Percentiles rank a stretch among this genome's conserved stretches.
Conservation (phyloP, 2,113 vertebrate species). For the Panurus biarmicus region DNA sequence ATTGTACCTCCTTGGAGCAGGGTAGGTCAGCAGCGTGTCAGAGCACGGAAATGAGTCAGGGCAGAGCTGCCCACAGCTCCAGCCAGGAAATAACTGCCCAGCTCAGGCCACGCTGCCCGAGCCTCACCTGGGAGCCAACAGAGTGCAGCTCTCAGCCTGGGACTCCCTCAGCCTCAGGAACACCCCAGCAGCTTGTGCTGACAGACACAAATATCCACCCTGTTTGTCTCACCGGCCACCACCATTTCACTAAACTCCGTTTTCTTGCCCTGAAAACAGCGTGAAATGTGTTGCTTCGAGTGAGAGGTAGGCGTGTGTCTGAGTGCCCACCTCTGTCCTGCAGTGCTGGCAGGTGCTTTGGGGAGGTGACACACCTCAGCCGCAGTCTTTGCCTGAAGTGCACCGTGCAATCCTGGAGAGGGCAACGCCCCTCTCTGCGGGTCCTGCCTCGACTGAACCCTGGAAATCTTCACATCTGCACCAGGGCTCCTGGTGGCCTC, state of each 20-base stretch:
- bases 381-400: background rate
- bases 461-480: fast-evolving
- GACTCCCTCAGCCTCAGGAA: background rate
- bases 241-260: background rate
- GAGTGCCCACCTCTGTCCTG: background rate
- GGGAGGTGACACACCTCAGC: fast-evolving
- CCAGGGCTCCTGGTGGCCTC: background rate
- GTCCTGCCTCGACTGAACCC: background rate
- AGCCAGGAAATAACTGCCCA: background rate
- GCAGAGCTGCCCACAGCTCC: background rate
- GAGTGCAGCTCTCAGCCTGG: background rate
- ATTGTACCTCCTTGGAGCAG: background rate
- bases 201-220: background rate
- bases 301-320: fast-evolving
- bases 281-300: background rate
- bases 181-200: background rate
- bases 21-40: background rate
- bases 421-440: background rate
- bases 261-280: background rate
- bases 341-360: background rate
- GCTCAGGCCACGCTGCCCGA: background rate
- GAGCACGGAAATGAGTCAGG: slow-evolving; percentile 24
- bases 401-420: background rate
- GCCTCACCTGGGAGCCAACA: background rate
- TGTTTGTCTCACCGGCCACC: background rate